phyloP scores from a whole-genome alignment of 1,140 invertebrate genomes.

The Ladona fulva region DNA sequence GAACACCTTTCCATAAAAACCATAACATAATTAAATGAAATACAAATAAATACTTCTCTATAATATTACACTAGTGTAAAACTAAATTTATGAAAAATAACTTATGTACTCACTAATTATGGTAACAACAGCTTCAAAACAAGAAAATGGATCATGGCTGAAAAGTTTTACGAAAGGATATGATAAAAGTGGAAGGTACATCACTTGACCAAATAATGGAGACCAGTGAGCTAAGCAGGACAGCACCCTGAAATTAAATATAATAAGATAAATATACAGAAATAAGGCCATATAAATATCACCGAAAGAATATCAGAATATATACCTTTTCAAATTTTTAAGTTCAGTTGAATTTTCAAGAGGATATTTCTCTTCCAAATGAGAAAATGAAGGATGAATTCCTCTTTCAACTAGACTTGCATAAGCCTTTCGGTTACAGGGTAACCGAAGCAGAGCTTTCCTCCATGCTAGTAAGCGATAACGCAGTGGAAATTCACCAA shows the following conservation, averaged over 20 bases:
- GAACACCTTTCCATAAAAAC: too few species aligned
- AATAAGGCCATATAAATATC: neutral
- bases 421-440: slow-evolving; percentile 61
- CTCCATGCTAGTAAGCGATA: slow-evolving; percentile 73
- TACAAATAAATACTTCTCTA: too few species aligned
- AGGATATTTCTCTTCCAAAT: slow-evolving; percentile 54
- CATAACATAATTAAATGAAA: too few species aligned
- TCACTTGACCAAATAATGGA: slow-evolving; percentile 58
- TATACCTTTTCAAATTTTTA: slow-evolving; percentile 49
- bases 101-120: slow-evolving; percentile 46
- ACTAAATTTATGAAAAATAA: too few species aligned
- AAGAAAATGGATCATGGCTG: slow-evolving; percentile 61
- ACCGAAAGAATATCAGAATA: neutral
- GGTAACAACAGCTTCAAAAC: slow-evolving; percentile 67
- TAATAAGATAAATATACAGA: neutral
- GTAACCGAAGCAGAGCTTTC: slow-evolving; percentile 55
- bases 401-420: slow-evolving; percentile 55
- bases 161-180: slow-evolving; percentile 66
- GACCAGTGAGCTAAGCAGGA: slow-evolving; percentile 71
- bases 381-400: slow-evolving; percentile 44
- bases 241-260: slow-evolving; percentile 42
- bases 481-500: slow-evolving; percentile 67
- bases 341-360: slow-evolving; percentile 55
- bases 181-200: slow-evolving; percentile 63
- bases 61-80: too few species aligned